Evolutionary conservation across 2,797 vertebrate genomes (phyloP).

Genomic region (Emys orbicularis): DNA sequence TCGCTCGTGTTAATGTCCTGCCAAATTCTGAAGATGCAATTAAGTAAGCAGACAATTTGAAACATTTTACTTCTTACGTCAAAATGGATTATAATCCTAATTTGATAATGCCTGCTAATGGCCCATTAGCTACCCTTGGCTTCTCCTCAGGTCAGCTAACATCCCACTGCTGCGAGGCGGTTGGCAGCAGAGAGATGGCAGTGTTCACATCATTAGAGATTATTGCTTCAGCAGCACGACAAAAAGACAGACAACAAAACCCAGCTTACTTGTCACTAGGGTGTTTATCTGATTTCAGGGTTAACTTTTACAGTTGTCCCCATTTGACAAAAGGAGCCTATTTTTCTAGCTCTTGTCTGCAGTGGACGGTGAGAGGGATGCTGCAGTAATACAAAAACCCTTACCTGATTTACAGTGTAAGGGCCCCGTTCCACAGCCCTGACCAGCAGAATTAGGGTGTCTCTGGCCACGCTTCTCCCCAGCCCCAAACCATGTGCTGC

Average conservation of each 20-base stretch:
- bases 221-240: not conserved
- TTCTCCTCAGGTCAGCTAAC: slow-evolving; percentile 73
- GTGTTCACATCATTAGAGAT: slow-evolving; percentile 17
- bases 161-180: slow-evolving; percentile 40
- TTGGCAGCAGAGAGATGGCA: slow-evolving; percentile 18
- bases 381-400: not conserved
- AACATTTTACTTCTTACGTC: slow-evolving; percentile 62
- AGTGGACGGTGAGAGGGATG: not conserved
- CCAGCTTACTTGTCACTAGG: not conserved
- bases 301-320: not conserved
- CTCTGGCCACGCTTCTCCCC: too few species aligned
- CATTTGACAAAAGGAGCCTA: not conserved
- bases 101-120: slow-evolving; percentile 78
- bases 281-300: not conserved
- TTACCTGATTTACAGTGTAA: not conserved
- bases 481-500: too few species aligned
- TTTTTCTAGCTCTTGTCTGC: not conserved
- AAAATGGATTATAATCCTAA: slow-evolving; percentile 77
- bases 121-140: slow-evolving; percentile 77
- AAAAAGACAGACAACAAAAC: slow-evolving; percentile 22
- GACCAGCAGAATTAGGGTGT: not conserved
- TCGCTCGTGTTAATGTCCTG: slow-evolving; percentile 68
- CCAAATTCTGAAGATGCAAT: slow-evolving; percentile 71
- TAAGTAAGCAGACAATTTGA: slow-evolving; percentile 73
- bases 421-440: not conserved